phyloP scores from a whole-genome alignment of 2,797 vertebrate genomes.

The Gallinago stenura region DNA sequence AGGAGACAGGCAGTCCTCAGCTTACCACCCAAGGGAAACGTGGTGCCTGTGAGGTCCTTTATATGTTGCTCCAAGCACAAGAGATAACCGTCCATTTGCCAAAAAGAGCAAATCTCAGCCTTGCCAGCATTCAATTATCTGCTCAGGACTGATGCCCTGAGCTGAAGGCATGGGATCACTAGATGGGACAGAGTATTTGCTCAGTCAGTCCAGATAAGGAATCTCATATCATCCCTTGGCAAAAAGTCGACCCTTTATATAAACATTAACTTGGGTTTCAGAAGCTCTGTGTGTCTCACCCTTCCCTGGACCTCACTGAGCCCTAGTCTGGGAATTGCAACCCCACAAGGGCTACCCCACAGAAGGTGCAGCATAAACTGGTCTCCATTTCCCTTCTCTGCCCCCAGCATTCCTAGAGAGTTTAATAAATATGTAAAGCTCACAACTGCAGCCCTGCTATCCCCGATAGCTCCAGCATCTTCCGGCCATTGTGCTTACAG shows the following conservation, averaged over 20 bases:
- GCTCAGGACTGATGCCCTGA: neutral
- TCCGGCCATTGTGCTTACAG: slow-evolving; percentile 79
- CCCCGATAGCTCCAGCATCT: slow-evolving; percentile 68
- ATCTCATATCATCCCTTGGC: neutral
- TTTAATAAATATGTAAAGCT: slow-evolving; percentile 78
- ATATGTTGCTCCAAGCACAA: neutral
- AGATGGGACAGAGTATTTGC: neutral
- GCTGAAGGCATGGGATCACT: neutral
- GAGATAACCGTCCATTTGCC: neutral
- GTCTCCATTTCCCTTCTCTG: slow-evolving; percentile 17
- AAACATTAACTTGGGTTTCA: slow-evolving; percentile 14
- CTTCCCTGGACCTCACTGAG: neutral
- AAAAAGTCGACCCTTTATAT: neutral
- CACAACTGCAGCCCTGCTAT: slow-evolving; percentile 38
- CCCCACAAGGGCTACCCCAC: neutral
- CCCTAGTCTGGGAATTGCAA: neutral
- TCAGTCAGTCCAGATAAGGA: neutral
- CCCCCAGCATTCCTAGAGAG: slow-evolving; percentile 64
- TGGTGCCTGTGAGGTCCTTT: slow-evolving; percentile 14
- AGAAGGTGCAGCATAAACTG: neutral
- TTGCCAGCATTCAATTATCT: neutral
- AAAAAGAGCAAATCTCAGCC: neutral
- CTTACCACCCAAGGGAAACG: neutral
- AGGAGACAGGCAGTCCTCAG: neutral
- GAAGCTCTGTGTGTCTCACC: neutral